A percentile compares a stretch with the other conserved stretches of the same genome.
These are phyloP conservation scores for Actinia equina DNA, from an alignment of 64 coral and sea anemone species.

Conservation along the genomic window DNA sequence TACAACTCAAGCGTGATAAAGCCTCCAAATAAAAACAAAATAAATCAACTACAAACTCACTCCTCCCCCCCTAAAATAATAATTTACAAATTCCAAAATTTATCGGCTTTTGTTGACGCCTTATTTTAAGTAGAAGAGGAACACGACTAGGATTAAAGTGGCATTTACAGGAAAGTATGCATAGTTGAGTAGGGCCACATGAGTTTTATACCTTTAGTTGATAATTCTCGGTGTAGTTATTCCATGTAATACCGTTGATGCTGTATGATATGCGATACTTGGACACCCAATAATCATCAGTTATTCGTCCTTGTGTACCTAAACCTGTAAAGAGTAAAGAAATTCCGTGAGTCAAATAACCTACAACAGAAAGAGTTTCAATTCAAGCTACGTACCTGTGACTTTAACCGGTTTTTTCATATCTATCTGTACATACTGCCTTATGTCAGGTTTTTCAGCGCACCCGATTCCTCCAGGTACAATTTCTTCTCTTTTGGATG, in stretches of 20 bases:
- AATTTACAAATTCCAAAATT: too few species aligned
- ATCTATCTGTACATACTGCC: constrained; percentile 74
- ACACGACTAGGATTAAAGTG: too few species aligned
- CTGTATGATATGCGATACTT: constrained; percentile 69
- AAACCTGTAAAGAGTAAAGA: constrained; percentile 35
- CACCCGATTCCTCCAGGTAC: constrained; percentile 71
- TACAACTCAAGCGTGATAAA: too few species aligned
- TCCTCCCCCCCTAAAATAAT: too few species aligned
- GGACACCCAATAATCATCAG: constrained; percentile 66
- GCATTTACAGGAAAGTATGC: not conserved
- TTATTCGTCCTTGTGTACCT: constrained; percentile 76
- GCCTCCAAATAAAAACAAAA: too few species aligned
- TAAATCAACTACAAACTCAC: too few species aligned
- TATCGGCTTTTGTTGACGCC: too few species aligned
- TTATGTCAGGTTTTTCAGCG: constrained; percentile 40
- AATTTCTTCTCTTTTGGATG: constrained; percentile 26
- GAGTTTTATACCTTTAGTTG: constrained; percentile 52
- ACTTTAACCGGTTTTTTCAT: constrained; percentile 76
- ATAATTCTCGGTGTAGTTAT: constrained; percentile 75
- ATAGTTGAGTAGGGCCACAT: not conserved
- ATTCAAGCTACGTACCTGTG: constrained; percentile 38
- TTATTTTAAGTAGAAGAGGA: too few species aligned
- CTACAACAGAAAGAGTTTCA: not conserved
- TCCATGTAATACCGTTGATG: constrained; percentile 63
- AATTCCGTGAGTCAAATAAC: too few species aligned